Base-by-base conservation (phyloP, 2,888 invertebrate species). In the Crematogaster levior region DNA sequence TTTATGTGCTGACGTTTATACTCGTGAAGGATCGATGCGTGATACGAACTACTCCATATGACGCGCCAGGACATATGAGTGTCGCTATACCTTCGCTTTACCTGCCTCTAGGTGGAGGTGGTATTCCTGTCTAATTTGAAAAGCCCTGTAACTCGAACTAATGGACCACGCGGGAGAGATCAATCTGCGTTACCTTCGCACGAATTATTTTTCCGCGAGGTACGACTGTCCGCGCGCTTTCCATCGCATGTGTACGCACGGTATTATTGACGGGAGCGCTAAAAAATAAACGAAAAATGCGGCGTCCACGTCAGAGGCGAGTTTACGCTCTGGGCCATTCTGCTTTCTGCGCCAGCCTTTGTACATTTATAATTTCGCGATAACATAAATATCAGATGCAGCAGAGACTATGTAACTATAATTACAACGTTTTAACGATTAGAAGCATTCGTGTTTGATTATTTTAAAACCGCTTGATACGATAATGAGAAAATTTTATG, bases 81-180 rank as follows among this genome's bases (percentile, higher is more conserved):
- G 18, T 56, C 51, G 37, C 72, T 56, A 27, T 73, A 27, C 27
- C 40, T 15, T 48, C 46, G n/a, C 27, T 72, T 60, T 77, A 4
- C 70, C 30, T 15, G 34, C 70, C 43, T 4, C 48, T 18, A 4
- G 48, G 58, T 58, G 34, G 51, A 75, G 81, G 51, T 21, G n/a
- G 18, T 21, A 72, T 53, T 60, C 81, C 56, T 80, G 85, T 84
- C 85, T 87, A 90, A 90, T 90, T 88, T 82, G 85, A 81, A 85
- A 82, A 85, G 84, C 83, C 84, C 83, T 85, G 83, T 86, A 86
- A 81, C 81, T 58, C 27, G 43, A 53, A 84, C 84, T 89, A 89
- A 89, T 89, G 89, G 89, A 87, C 82, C 86, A 83, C 85, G 24
- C 72, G 84, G 84, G 86, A 85, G 84, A 89, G 83, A 89, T 89